phyloP scores from a whole-genome alignment of 2,113 vertebrate species.

The Chaetodon auriga region DNA sequence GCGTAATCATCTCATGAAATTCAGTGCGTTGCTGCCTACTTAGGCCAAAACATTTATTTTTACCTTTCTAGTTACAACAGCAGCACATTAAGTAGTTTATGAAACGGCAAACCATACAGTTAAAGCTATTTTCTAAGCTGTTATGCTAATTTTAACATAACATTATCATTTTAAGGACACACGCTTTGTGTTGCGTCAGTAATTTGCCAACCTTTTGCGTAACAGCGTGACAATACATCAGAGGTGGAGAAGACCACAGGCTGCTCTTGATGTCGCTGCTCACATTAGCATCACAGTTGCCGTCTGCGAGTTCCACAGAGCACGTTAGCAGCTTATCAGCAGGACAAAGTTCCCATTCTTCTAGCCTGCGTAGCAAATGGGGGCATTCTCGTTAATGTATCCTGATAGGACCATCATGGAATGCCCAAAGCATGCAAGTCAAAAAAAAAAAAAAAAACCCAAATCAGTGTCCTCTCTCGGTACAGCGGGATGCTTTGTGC shows the following conservation, averaged over 20 bases:
- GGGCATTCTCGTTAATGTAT: constrained; percentile 69
- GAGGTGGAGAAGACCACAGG: constrained; percentile 38
- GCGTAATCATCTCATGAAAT: background rate
- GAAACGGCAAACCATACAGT: background rate
- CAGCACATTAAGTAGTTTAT: background rate
- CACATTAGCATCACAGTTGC: constrained; percentile 65
- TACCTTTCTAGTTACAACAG: background rate
- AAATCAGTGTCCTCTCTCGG: constrained; percentile 46
- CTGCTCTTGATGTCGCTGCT: constrained; percentile 44
- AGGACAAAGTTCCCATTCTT: constrained; percentile 78
- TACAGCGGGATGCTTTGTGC: constrained; percentile 64
- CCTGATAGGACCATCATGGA: constrained; percentile 64
- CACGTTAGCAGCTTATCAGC: constrained; percentile 66
- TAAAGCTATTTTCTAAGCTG: background rate
- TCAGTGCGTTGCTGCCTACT: background rate
- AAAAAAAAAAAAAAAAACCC: constrained; percentile 50
- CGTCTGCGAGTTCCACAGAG: constrained; percentile 49
- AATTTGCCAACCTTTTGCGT: constrained; percentile 23
- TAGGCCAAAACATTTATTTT: background rate
- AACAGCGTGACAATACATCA: constrained; percentile 29
- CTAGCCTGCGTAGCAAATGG: constrained; percentile 48
- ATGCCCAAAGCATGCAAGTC: constrained; percentile 65
- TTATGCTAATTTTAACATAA: constrained; percentile 23
- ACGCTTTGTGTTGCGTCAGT: background rate
- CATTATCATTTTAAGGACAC: background rate